These are phyloP conservation scores for Marmota monax DNA, from an alignment of 2,113 vertebrate genomes.

Conservation along the genomic window DNA sequence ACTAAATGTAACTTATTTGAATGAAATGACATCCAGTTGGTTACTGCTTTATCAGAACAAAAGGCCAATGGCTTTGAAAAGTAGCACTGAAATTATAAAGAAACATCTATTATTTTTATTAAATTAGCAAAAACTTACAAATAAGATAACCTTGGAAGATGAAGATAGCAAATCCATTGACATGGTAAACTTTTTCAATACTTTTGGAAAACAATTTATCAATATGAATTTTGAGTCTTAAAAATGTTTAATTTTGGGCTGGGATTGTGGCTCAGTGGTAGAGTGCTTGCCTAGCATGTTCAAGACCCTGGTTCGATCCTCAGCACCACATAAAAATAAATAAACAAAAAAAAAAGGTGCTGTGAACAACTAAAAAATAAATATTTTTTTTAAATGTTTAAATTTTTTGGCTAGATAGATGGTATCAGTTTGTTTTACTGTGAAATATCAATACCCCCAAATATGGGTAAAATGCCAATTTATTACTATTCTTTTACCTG, in stretches of 20 bases:
- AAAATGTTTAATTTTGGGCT: too few relatives aligned
- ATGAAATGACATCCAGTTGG: neutral
- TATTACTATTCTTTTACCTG: neutral
- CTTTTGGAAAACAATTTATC: neutral
- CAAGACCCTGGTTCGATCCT: too few relatives aligned
- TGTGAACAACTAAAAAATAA: too few relatives aligned
- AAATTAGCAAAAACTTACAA: neutral
- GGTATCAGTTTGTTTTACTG: neutral
- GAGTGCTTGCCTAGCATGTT: too few relatives aligned
- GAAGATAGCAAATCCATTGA: neutral
- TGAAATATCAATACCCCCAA: neutral
- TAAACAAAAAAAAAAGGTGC: too few relatives aligned
- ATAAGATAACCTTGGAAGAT: neutral
- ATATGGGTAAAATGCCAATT: neutral
- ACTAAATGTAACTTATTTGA: constrained; percentile 2
- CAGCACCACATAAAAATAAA: too few relatives aligned
- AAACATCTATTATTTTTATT: neutral
- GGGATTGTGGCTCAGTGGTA: too few relatives aligned
- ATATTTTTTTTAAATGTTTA: neutral
- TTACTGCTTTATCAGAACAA: neutral
- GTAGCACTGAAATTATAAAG: neutral
- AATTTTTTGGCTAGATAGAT: neutral
- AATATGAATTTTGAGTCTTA: neutral
- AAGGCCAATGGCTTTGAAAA: neutral
- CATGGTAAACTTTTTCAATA: neutral